Evolutionary conservation across 2,797 vertebrate genomes (phyloP).

Genomic region (Todus mexicanus): DNA sequence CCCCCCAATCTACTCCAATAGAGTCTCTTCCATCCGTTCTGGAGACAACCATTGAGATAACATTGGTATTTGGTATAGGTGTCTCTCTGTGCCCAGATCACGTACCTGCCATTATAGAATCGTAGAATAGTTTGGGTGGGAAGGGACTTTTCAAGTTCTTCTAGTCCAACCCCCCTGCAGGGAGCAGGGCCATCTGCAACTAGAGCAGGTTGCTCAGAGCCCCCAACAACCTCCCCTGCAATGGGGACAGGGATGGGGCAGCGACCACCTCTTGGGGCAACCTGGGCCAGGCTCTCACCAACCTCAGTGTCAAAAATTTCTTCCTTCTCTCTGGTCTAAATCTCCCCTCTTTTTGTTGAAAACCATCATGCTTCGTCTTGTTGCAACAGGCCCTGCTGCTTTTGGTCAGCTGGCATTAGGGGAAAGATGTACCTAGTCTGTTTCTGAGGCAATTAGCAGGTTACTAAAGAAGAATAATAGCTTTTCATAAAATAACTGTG

Average conservation of each 20-base stretch:
- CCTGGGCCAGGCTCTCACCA: neutral
- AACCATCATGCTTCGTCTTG: neutral
- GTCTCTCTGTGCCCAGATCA: neutral
- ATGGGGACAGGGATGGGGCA: neutral
- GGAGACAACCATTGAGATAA: neutral
- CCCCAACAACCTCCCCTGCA: neutral
- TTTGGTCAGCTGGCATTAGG: neutral
- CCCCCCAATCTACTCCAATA: neutral
- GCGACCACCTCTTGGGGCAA: neutral
- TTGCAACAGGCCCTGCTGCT: neutral
- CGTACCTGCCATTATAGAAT: neutral
- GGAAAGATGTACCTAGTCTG: neutral
- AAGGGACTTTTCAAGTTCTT: neutral
- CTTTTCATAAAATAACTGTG: neutral
- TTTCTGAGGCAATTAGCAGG: neutral
- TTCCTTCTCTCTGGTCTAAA: neutral
- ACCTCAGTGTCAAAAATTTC: neutral
- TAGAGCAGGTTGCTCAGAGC: neutral
- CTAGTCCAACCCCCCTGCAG: neutral
- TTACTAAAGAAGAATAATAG: neutral
- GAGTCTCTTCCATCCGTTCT: neutral
- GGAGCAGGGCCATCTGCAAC: neutral
- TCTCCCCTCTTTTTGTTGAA: neutral
- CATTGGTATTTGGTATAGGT: neutral
- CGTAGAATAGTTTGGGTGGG: neutral